Percentiles rank a stretch among this genome's conserved stretches.
These are phyloP conservation scores for Scolopax rusticola DNA, from an alignment of 2,797 vertebrate genomes.

Conservation along the genomic window DNA sequence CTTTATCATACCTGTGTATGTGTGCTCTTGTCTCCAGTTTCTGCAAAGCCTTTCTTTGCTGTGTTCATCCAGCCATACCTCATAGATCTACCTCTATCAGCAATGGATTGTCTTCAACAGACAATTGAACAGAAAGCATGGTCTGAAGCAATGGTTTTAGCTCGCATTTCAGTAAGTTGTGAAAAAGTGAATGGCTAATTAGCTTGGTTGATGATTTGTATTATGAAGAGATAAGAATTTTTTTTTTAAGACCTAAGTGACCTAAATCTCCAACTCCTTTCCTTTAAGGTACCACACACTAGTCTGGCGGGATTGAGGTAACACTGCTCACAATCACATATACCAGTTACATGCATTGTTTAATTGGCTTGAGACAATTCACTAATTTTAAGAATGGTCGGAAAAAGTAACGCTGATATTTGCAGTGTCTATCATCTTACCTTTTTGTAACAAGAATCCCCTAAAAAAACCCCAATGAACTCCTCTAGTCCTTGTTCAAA, in stretches of 20 bases:
- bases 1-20: background rate
- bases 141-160: background rate
- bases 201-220: background rate
- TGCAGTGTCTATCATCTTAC: background rate
- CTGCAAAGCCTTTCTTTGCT: background rate
- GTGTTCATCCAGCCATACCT: background rate
- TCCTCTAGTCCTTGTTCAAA: background rate
- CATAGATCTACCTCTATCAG: background rate
- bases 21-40: background rate
- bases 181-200: background rate
- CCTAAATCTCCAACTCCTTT: background rate
- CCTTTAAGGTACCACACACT: background rate
- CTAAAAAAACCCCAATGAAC: rapidly evolving
- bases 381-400: background rate
- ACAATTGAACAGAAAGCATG: background rate
- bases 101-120: background rate
- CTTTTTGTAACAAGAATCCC: background rate
- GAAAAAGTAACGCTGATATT: background rate
- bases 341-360: background rate
- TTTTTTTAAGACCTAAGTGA: background rate
- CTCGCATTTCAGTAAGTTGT: background rate
- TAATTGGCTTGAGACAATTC: background rate
- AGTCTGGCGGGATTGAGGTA: background rate
- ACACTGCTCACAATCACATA: background rate
- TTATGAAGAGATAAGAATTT: background rate